Percentiles rank a stretch among this genome's conserved stretches.
phyloP scores from a whole-genome alignment of 2,797 vertebrate genomes.

The Anniella stebbinsi region DNA sequence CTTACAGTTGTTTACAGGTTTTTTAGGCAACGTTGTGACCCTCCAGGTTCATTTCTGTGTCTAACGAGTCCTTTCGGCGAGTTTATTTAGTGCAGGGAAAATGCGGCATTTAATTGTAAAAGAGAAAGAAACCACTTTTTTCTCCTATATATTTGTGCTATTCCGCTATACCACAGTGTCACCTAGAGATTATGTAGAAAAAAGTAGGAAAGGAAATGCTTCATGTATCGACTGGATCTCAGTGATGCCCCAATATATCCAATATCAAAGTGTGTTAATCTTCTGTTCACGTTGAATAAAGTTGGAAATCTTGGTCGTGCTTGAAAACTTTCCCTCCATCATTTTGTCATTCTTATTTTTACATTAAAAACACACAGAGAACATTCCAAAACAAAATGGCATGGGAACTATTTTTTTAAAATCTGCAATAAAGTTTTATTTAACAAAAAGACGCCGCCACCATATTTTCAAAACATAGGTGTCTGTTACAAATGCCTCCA shows the following conservation, averaged over 20 bases:
- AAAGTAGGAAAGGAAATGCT: too few species aligned
- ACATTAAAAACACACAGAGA: not conserved
- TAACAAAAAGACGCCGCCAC: conserved; percentile 67
- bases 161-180: too few species aligned
- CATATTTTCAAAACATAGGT: conserved; percentile 53
- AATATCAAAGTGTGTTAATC: conserved; percentile 1
- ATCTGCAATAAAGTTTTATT: conserved; percentile 76
- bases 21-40: too few species aligned
- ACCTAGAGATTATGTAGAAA: too few species aligned
- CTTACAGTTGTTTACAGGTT: too few species aligned
- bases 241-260: not conserved
- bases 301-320: conserved; percentile 1
- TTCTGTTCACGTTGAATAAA: not conserved
- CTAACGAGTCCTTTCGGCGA: too few species aligned
- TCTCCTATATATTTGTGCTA: too few species aligned
- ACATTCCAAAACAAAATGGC: conserved; percentile 20
- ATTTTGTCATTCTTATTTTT: conserved; percentile 22
- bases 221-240: too few species aligned
- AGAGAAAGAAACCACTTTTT: too few species aligned
- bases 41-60: too few species aligned
- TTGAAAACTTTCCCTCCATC: conserved; percentile 10
- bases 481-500: conserved; percentile 57
- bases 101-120: too few species aligned
- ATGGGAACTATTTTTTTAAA: conserved; percentile 37
- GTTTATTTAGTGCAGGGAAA: too few species aligned